Conservation (phyloP, 2,888 invertebrate species). For the Cryptus viduatorius region DNA sequence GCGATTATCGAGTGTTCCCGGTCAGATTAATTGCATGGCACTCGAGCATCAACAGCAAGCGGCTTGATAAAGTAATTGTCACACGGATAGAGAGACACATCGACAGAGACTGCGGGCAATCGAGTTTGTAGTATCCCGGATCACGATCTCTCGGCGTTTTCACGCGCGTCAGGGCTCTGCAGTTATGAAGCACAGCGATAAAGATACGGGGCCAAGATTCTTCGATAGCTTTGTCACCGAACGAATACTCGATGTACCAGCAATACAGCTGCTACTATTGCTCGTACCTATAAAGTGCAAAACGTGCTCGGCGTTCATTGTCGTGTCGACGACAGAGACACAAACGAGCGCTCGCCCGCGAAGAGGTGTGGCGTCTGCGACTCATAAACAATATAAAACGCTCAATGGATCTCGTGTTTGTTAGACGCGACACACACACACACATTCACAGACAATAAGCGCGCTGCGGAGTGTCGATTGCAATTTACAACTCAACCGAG, state of each 20-base stretch:
- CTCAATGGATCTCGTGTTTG: slow-evolving; percentile 63
- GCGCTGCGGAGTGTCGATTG: slow-evolving; percentile 67
- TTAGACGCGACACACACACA: slow-evolving; percentile 16
- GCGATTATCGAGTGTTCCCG: slow-evolving; percentile 27
- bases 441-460: slow-evolving; percentile 28
- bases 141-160: slow-evolving; percentile 12
- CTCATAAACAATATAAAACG: slow-evolving; percentile 69
- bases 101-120: neutral
- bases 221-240: slow-evolving; percentile 59
- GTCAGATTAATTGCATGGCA: slow-evolving; percentile 11
- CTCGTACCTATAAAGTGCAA: slow-evolving; percentile 54
- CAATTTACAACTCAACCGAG: slow-evolving; percentile 66
- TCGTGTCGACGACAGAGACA: slow-evolving; percentile 35
- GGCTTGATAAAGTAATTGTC: slow-evolving; percentile 35
- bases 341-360: neutral
- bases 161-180: slow-evolving; percentile 40
- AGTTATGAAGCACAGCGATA: slow-evolving; percentile 53
- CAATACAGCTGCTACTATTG: slow-evolving; percentile 21
- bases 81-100: slow-evolving; percentile 1
- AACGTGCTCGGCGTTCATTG: slow-evolving; percentile 66
- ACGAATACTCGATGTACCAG: slow-evolving; percentile 46
- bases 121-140: slow-evolving; percentile 24
- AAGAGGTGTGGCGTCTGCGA: slow-evolving; percentile 61
- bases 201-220: slow-evolving; percentile 56
- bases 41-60: neutral